Conservation (phyloP, 2,888 invertebrate genomes). For the Salpingus planirostris region DNA sequence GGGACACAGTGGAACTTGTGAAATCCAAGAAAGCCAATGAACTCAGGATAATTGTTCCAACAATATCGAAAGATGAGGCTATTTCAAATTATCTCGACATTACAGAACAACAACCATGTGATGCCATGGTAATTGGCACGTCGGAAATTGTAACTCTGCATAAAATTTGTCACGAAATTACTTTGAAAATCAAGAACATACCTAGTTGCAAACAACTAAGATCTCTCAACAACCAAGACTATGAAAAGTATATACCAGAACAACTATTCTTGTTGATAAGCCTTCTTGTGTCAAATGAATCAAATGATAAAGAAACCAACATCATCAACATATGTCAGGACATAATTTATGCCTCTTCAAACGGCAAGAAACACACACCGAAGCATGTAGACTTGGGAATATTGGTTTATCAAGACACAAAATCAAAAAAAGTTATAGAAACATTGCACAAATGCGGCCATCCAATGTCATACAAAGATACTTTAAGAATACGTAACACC, state of each 20-base stretch:
- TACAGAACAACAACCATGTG: no score
- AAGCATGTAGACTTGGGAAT: constrained; percentile 6
- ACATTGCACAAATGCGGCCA: constrained; percentile 9
- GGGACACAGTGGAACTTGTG: no score
- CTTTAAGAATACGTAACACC: constrained; percentile 7
- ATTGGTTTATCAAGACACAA: constrained; percentile 8
- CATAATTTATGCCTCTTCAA: constrained; percentile 2
- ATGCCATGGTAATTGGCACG: no score
- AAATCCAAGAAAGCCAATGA: no score
- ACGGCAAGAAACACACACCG: constrained; percentile 2
- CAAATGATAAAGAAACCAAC: background rate
- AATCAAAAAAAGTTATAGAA: constrained; percentile 10
- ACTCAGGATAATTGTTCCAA: no score
- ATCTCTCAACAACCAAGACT: background rate
- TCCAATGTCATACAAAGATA: constrained; percentile 8
- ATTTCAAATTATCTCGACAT: no score
- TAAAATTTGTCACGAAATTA: background rate
- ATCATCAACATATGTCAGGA: constrained; percentile 5
- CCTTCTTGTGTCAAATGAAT: background rate
- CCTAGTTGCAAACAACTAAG: background rate
- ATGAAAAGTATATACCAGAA: background rate
- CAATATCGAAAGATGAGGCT: no score
- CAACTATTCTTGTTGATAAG: background rate
- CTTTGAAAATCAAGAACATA: background rate
- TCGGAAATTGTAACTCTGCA: background rate